Conservation (phyloP, 1,140 invertebrate species). For the Scaptomyza graminum region DNA sequence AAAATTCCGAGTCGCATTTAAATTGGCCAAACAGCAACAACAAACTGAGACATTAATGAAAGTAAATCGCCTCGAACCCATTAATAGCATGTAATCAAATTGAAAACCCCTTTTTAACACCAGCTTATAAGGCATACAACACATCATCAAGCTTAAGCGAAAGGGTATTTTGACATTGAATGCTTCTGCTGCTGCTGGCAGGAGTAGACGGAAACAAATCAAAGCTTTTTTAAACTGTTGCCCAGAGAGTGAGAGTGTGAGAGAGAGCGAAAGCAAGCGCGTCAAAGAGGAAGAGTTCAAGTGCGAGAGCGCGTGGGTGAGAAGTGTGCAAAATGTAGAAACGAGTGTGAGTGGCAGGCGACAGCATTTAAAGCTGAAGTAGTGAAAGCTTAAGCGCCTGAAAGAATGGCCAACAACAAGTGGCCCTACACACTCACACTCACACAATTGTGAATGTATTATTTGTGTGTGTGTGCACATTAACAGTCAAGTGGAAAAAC, state of each 20-base stretch:
- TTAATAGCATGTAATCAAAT: slow-evolving; percentile 33
- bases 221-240: slow-evolving; percentile 57
- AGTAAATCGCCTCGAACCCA: slow-evolving; percentile 63
- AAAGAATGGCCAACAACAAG: slow-evolving; percentile 53
- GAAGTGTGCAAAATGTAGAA: slow-evolving; percentile 35
- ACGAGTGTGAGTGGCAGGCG: slow-evolving; percentile 27
- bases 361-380: slow-evolving; percentile 56
- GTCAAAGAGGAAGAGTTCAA: background rate
- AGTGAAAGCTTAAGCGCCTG: slow-evolving; percentile 63
- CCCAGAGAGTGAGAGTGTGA: background rate
- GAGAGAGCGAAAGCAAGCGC: slow-evolving; percentile 4
- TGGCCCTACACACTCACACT: slow-evolving; percentile 33
- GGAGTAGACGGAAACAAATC: slow-evolving; percentile 51
- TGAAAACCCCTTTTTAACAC: background rate
- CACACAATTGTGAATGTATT: slow-evolving; percentile 9
- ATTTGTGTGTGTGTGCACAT: slow-evolving; percentile 19
- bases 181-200: slow-evolving; percentile 3
- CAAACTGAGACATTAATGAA: slow-evolving; percentile 46
- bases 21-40: slow-evolving; percentile 52
- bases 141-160: background rate
- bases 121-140: background rate
- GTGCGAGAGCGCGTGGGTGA: slow-evolving; percentile 11
- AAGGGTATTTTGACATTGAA: slow-evolving; percentile 30
- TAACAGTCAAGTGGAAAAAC: slow-evolving; percentile 31
- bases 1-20: slow-evolving; percentile 54